Conservation (phyloP, 2,888 invertebrate species). For the Pycnomerus fuliginosus region DNA sequence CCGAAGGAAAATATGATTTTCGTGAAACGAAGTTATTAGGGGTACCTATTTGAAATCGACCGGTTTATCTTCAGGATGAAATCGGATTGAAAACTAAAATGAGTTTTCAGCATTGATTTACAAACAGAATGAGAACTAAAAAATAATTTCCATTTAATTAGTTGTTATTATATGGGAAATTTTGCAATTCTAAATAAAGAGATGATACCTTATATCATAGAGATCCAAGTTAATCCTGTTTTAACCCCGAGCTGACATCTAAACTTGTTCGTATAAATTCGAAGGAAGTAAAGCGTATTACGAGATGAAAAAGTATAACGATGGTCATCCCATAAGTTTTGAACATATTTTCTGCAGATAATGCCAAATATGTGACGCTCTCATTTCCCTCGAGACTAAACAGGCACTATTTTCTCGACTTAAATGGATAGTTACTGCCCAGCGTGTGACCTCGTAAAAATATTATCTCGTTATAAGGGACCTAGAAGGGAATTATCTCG, state of each 20-base stretch:
- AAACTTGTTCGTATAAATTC: slow-evolving; percentile 19
- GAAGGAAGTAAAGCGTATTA: slow-evolving; percentile 28
- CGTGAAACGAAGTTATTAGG: too few relatives aligned
- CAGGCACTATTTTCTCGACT: slow-evolving; percentile 45
- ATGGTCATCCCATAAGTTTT: slow-evolving; percentile 44
- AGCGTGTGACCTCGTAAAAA: slow-evolving; percentile 46
- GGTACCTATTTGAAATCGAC: too few relatives aligned
- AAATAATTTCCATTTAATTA: too few relatives aligned
- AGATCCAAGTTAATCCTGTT: slow-evolving; percentile 15
- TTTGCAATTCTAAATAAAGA: too few relatives aligned
- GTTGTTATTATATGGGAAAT: too few relatives aligned
- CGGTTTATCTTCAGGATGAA: too few relatives aligned
- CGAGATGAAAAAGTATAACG: slow-evolving; percentile 39
- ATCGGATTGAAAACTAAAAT: too few relatives aligned
- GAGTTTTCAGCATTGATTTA: too few relatives aligned
- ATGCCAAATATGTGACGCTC: slow-evolving; percentile 46
- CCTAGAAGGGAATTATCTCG: slow-evolving; percentile 17
- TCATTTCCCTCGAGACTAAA: slow-evolving; percentile 48
- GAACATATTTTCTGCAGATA: slow-evolving; percentile 45
- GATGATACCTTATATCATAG: too few relatives aligned
- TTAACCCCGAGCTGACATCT: slow-evolving; percentile 12
- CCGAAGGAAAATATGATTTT: too few relatives aligned
- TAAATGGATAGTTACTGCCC: slow-evolving; percentile 47
- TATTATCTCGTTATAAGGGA: slow-evolving; percentile 41
- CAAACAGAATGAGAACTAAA: too few relatives aligned